Conservation (phyloP, 2,888 invertebrate species). For the Opisthograptis luteolata region DNA sequence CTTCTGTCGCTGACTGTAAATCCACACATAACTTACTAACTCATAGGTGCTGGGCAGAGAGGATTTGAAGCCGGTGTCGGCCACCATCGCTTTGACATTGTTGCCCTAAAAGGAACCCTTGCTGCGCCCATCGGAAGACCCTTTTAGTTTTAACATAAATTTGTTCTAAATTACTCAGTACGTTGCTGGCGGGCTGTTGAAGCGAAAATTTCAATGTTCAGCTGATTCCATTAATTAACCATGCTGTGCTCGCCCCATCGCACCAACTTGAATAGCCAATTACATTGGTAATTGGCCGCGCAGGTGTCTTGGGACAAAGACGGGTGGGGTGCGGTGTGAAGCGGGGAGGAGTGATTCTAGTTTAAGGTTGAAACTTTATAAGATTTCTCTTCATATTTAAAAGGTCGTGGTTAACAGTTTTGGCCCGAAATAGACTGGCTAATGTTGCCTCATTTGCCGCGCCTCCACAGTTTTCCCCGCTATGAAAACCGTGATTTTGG, state of each 20-base stretch:
- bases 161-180: constrained; percentile 51
- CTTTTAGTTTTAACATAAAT: constrained; percentile 57
- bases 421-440: too few relatives aligned
- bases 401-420: background rate
- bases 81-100: background rate
- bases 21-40: too few relatives aligned
- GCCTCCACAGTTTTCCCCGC: too few relatives aligned
- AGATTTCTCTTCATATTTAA: background rate
- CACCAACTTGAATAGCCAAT: constrained; percentile 80
- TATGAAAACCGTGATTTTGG: too few relatives aligned
- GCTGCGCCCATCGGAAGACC: constrained; percentile 14
- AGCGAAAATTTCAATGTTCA: constrained; percentile 80
- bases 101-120: background rate
- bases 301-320: constrained; percentile 76
- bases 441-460: too few relatives aligned
- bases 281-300: constrained; percentile 81
- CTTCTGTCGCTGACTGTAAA: too few relatives aligned
- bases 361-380: constrained; percentile 7
- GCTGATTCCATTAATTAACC: constrained; percentile 80
- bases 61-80: too few relatives aligned
- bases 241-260: constrained; percentile 72
- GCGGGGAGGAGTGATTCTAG: background rate
- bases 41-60: too few relatives aligned
- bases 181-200: constrained; percentile 55
- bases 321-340: constrained; percentile 25